These are phyloP conservation scores for Tetrao urogallus DNA, from an alignment of 2,113 vertebrate species.

Conservation along the genomic window DNA sequence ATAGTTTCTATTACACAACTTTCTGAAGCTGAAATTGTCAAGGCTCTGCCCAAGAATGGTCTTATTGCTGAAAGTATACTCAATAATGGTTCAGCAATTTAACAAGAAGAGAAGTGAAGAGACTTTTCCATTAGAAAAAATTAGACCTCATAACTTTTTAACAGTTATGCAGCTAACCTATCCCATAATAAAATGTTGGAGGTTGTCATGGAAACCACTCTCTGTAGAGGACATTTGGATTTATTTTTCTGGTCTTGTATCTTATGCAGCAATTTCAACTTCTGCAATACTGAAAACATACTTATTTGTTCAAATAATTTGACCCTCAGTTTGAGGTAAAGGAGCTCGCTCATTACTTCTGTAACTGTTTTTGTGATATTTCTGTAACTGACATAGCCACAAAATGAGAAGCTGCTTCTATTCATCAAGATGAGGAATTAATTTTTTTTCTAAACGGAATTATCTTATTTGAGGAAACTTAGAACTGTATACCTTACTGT, in stretches of 20 bases:
- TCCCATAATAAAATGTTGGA: background rate
- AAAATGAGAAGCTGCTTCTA: background rate
- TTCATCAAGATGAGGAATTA: slow-evolving; percentile 24
- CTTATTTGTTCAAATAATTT: background rate
- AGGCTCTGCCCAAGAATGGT: background rate
- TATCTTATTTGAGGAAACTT: background rate
- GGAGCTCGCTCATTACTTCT: background rate
- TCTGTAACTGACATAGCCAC: background rate
- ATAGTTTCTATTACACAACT: background rate
- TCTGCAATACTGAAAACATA: accelerated
- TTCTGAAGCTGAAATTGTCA: slow-evolving; percentile 9
- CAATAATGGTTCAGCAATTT: slow-evolving; percentile 15
- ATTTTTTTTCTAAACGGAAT: background rate
- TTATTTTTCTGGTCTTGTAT: background rate
- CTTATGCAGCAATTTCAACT: background rate
- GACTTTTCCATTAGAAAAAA: slow-evolving; percentile 4
- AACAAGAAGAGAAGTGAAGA: background rate
- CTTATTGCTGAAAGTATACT: slow-evolving; percentile 1
- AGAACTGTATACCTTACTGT: background rate
- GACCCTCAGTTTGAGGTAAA: background rate
- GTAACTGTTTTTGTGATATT: background rate
- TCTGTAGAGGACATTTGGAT: background rate
- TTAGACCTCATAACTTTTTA: slow-evolving; percentile 1
- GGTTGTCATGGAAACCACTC: background rate
- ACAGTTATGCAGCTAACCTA: background rate